These are phyloP conservation scores for Gerris buenoi DNA, from an alignment of 1,140 invertebrate genomes.

Conservation along the genomic window DNA sequence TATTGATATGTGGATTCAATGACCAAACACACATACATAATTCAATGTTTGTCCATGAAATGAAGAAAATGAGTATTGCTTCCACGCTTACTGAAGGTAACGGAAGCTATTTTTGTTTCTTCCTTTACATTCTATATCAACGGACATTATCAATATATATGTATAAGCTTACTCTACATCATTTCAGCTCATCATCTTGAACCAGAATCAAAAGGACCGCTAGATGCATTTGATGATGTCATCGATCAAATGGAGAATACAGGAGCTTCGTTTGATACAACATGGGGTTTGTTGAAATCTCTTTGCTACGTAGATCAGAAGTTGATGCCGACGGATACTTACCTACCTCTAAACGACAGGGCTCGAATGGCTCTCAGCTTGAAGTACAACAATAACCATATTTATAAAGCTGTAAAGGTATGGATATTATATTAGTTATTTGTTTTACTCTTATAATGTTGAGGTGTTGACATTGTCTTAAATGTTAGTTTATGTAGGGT, in stretches of 20 bases:
- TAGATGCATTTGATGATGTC: conserved; percentile 54
- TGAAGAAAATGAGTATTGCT: no score
- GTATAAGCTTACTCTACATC: no score
- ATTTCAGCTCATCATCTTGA: conserved; percentile 1
- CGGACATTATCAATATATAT: no score
- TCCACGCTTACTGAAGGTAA: no score
- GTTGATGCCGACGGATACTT: conserved; percentile 59
- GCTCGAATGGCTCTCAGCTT: conserved; percentile 43
- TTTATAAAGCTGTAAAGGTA: conserved; percentile 49
- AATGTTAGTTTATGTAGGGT: no score
- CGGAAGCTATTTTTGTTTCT: no score
- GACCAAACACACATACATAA: no score
- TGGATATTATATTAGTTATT: not conserved
- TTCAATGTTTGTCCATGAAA: no score
- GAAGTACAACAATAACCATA: conserved; percentile 48
- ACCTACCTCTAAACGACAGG: conserved; percentile 54
- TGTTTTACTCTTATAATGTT: conserved; percentile 8
- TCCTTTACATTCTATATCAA: no score
- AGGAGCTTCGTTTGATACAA: conserved; percentile 53
- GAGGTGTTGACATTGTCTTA: no score
- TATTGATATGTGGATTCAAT: no score
- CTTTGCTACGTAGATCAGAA: conserved; percentile 64
- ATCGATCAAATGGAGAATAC: conserved; percentile 60
- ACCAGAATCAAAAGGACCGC: conserved; percentile 27
- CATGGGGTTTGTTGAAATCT: conserved; percentile 73